Evolutionary conservation across 2,888 invertebrate species (phyloP), one percentile per base, ranked within the genome.

Genomic region (Tribolium freemani): DNA sequence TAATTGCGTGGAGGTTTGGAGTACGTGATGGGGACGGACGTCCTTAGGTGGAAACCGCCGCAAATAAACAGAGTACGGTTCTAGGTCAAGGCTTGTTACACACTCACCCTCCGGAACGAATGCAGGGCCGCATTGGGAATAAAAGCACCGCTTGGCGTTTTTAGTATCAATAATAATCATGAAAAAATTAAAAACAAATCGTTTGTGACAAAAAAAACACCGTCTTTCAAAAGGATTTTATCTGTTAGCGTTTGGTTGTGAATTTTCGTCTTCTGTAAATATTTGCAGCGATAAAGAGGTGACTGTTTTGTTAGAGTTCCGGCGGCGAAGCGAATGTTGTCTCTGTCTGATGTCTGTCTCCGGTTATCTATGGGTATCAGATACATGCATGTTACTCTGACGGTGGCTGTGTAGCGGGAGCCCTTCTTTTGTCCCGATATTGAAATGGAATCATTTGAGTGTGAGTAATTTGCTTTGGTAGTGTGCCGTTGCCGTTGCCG

Each of bases 391-490:
- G 83, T 81, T 67, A 69, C 70, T 66, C 63, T 74, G 57, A 48
- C 64, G 60, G 66, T 69, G 66, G 69, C 61, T 73, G 75, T 79
- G 75, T 80, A 75, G 79, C 79, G 78, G 83, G 86, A 87, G 87
- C 88, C 88, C 88, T 88, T 89, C 88, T 89, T 89, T 89, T 89
- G 89, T 89, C 88, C 88, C 87, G 89, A 88, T 89, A 90, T 90
- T 90, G 90, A 90, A 91, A 91, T 90, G 90, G 90, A 90, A 89
- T 90, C 91, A 90, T 91, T 91, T 90, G 90, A 89, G 89, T 89
- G 91, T 90, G 88, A 91, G 88, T 91, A 91, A 91, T 90, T 89
- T 89, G 89, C 90, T 90, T 90, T 90, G 88, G 88, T 85, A 83
- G 83, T 80, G 79, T 78, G 80, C 80, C 80, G 77, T 79, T 79